Evolutionary conservation across 1,140 invertebrate genomes (phyloP), one percentile per base, ranked within the genome.

Genomic region (Choristoneura fumiferana): DNA sequence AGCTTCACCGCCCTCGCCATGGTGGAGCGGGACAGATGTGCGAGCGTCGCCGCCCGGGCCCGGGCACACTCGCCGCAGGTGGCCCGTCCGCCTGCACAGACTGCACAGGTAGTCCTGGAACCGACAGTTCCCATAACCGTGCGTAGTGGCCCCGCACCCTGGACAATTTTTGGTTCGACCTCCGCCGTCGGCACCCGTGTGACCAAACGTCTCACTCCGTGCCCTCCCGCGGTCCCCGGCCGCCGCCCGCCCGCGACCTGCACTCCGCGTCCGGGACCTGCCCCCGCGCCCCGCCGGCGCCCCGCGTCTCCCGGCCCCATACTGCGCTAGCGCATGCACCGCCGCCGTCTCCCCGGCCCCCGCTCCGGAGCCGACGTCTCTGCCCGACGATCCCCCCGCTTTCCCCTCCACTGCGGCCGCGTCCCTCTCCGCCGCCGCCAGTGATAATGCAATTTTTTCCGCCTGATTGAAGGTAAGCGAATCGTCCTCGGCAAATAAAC

Each of bases 61-160:
- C 22, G 52, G 52, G 17, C 52, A 54, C 52, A 54, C 35, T 36
- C 52, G 13, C 14, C 52, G 13, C 4, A 54, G 52, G 34, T 54
- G 52, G 1, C 52, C 52, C 10, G 15, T n/a, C 0, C n/a, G 5
- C 34, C 13, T 35, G 17, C 52, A 54, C 5, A 8, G 1, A 33
- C 52, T 54, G 15, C 52, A 54, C 9, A 12, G 12, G 52, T 35
- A 54, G 5, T 54, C 14, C 14, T 10, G 5, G 22, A 38, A 38
- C 12, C 36, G 36, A 13, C 36, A 38, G 9, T 13, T 13, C 9
- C 12, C 9, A 8, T 38, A 38, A 13, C 9, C 9, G 36, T 38
- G 36, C 9, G 9, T 13, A 3, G 9, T 38, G 3, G 36, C 36
- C 2, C 36, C 36, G 9, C 36, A 38, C 1, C 9, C 36, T 8